Percentiles rank a stretch among this genome's conserved stretches.
Evolutionary conservation across 2,113 vertebrate genomes (phyloP).

Genomic region (Dunckerocampus dactyliophorus): DNA sequence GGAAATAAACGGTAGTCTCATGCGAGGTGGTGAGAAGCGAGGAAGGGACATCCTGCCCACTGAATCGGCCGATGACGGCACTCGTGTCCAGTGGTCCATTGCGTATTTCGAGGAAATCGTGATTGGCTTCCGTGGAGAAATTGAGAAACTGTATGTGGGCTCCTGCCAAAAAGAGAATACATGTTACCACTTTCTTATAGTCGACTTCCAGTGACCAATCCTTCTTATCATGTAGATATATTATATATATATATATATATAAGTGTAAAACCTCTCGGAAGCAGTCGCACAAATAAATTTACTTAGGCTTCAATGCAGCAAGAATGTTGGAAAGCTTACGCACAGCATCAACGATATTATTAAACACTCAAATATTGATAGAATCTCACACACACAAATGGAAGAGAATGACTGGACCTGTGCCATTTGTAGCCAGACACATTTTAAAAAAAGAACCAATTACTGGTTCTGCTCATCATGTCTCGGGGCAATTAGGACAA

Average conservation of each 20-base stretch:
- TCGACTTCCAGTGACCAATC: neutral
- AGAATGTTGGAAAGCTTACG: neutral
- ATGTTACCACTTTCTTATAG: neutral
- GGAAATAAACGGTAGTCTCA: conserved; percentile 90
- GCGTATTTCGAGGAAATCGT: conserved; percentile 92
- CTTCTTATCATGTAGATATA: neutral
- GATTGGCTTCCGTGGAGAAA: conserved; percentile 96
- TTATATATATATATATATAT: too few species aligned
- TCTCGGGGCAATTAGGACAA: conserved; percentile 1
- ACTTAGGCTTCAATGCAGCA: neutral
- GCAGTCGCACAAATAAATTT: neutral
- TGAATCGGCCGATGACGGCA: conserved; percentile 87
- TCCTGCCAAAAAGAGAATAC: conserved; percentile 65
- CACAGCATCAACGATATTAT: neutral
- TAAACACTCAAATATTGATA: neutral
- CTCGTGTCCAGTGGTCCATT: conserved; percentile 94
- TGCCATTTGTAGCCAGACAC: neutral
- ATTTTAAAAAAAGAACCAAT: neutral
- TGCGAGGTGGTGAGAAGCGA: conserved; percentile 91
- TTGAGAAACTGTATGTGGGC: conserved; percentile 95
- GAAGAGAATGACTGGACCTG: neutral
- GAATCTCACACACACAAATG: neutral
- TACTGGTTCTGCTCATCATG: conserved; percentile 1
- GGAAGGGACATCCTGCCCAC: conserved; percentile 81
- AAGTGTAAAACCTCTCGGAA: neutral